Conservation (phyloP, 2,888 invertebrate genomes). For the Odontomyia ornata region DNA sequence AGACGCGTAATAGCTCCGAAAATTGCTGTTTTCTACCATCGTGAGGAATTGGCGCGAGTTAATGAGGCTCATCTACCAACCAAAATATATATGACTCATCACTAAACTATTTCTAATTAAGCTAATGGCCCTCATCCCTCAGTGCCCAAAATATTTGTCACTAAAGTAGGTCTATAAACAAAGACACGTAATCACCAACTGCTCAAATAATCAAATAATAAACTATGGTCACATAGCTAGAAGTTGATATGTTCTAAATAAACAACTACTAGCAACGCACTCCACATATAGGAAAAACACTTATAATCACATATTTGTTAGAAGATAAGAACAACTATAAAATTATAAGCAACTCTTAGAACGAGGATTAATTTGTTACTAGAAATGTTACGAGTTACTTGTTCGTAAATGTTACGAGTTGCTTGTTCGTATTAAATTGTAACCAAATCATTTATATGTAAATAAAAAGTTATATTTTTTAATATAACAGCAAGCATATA, state of each 20-base stretch:
- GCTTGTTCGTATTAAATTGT: not conserved
- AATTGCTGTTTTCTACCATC: too few species aligned
- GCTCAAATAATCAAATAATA: not conserved
- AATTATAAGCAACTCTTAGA: not conserved
- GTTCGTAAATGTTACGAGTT: too few species aligned
- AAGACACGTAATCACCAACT: not conserved
- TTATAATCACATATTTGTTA: not conserved
- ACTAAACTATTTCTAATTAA: not conserved
- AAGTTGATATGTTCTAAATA: not conserved
- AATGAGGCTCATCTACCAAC: not conserved
- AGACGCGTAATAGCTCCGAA: too few species aligned
- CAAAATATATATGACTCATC: not conserved
- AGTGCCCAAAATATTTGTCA: not conserved
- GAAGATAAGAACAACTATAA: not conserved
- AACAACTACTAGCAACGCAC: not conserved
- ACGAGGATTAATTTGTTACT: not conserved
- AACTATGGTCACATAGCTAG: not conserved
- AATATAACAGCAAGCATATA: not conserved
- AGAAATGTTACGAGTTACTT: not conserved
- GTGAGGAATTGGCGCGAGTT: too few species aligned
- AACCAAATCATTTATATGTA: not conserved
- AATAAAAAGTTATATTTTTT: not conserved
- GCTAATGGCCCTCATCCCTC: not conserved
- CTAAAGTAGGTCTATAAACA: too few species aligned
- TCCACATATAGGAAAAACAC: not conserved